Base-by-base conservation (phyloP, 2,797 vertebrate genomes). In the Eutrigla gurnardus region DNA sequence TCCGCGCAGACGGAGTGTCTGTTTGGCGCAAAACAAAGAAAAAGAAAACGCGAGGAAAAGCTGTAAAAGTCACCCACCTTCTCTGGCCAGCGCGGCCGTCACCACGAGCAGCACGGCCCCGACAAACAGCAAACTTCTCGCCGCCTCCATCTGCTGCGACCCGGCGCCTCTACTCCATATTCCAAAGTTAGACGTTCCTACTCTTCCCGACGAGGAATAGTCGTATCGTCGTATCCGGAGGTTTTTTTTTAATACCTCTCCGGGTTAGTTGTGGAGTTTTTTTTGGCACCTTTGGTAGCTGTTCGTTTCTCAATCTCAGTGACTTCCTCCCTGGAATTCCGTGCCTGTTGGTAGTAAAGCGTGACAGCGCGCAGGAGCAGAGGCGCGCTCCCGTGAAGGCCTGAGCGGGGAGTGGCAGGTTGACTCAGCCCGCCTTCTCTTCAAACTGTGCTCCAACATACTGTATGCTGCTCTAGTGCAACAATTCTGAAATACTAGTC, bases 21-120 rank as follows among this genome's bases (percentile, higher is more conserved):
- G 2, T 50, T 35, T 32, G 18, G 2, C 32, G 2, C 25, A 25
- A 0, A 1, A 46, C 33, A 47, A 46, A 0, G 4, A 6, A 17
- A 66, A 11, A n/a, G 42, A 42, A 7, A n/a, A 45, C 25, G 49
- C 49, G 32, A 39, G 32, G 14, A 68, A 68, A 45, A 32, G 65
- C 82, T 49, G 49, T 18, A 47, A 61, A 85, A 86, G 78, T 89
- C 49, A 95, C 95, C 91, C 92, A 95, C 95, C 95, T 96, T 95
- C 95, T 92, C 94, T 93, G 79, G 73, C 91, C 84, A 87, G 46
- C 36, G 91, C 83, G 84, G 89, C 86, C 81, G 92, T 73, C 75
- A 71, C 87, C 87, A 88, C 93, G 84, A 93, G 85, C 86, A 95
- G 81, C 89, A 93, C 88, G 80, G 92, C 89, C 87, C 89, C 91